Evolutionary conservation across 1,140 invertebrate species (phyloP).

Genomic region (Drosophila micromelanica): DNA sequence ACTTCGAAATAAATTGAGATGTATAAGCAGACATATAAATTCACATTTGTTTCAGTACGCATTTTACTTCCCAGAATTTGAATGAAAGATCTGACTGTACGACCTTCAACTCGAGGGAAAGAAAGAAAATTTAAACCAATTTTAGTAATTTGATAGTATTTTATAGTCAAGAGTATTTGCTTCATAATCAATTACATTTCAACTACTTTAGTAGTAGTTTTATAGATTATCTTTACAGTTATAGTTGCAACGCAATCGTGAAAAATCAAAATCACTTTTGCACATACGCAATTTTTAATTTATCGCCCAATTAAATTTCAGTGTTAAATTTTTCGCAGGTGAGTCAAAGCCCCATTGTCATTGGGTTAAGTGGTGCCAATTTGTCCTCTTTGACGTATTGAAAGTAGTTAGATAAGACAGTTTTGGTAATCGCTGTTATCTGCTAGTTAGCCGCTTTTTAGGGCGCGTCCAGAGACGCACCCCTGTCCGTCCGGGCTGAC

Average conservation of each 20-base stretch:
- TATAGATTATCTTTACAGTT: conserved; percentile 4
- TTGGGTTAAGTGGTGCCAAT: conserved; percentile 2
- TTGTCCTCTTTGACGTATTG: background rate
- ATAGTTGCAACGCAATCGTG: conserved; percentile 7
- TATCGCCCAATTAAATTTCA: conserved; percentile 29
- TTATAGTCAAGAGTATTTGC: background rate
- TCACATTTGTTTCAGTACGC: conserved; percentile 2
- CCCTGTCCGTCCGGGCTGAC: conserved; percentile 22
- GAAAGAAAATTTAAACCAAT: background rate
- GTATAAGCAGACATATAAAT: background rate
- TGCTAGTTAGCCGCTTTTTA: conserved; percentile 17
- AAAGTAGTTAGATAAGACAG: background rate
- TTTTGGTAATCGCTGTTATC: conserved; percentile 2
- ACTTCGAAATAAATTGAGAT: conserved; percentile 2
- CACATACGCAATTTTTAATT: background rate
- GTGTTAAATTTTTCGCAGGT: conserved; percentile 16
- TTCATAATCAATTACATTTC: background rate
- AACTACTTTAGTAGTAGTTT: background rate
- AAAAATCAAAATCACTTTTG: background rate
- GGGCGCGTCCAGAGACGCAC: conserved; percentile 40
- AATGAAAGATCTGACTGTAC: conserved; percentile 1
- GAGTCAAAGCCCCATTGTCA: conserved; percentile 39
- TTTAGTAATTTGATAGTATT: background rate
- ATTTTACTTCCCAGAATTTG: conserved; percentile 18
- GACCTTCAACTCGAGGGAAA: conserved; percentile 5